Conservation (phyloP, 2,113 vertebrate species). For the Saguinus imperator region DNA sequence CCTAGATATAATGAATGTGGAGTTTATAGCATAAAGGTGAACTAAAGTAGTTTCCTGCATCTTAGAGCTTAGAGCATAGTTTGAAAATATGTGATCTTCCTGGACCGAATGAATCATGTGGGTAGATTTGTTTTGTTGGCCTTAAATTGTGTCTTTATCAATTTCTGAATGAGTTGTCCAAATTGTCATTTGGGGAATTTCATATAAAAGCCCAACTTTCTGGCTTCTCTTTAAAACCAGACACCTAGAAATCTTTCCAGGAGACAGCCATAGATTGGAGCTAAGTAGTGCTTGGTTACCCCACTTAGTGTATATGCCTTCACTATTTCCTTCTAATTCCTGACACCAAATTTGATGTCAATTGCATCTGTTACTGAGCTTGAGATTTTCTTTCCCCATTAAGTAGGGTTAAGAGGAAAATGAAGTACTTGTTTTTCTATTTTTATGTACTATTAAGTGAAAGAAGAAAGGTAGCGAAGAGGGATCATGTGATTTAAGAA, state of each 20-base stretch:
- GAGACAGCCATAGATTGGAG: neutral
- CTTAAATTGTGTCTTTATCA: neutral
- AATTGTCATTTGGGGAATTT: conserved; percentile 2
- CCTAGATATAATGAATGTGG: neutral
- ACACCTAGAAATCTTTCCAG: neutral
- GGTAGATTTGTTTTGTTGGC: conserved; percentile 24
- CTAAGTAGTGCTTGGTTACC: neutral
- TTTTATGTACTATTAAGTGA: neutral
- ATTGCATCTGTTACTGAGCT: neutral
- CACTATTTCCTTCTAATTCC: neutral
- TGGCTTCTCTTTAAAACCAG: neutral
- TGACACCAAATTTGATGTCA: neutral
- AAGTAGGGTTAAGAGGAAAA: neutral
- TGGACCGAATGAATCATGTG: neutral
- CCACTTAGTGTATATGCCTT: neutral
- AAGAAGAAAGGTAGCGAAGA: neutral
- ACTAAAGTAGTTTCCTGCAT: neutral
- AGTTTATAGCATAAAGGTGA: neutral
- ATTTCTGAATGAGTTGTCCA: conserved; percentile 1
- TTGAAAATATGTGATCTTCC: neutral
- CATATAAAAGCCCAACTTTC: neutral
- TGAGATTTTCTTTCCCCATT: neutral
- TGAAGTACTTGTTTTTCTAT: neutral
- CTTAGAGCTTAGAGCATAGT: neutral
- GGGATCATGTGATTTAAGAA: neutral